These are phyloP conservation scores for Phylloscopus whistleri DNA, from an alignment of 2,113 vertebrate genomes.

Conservation along the genomic window DNA sequence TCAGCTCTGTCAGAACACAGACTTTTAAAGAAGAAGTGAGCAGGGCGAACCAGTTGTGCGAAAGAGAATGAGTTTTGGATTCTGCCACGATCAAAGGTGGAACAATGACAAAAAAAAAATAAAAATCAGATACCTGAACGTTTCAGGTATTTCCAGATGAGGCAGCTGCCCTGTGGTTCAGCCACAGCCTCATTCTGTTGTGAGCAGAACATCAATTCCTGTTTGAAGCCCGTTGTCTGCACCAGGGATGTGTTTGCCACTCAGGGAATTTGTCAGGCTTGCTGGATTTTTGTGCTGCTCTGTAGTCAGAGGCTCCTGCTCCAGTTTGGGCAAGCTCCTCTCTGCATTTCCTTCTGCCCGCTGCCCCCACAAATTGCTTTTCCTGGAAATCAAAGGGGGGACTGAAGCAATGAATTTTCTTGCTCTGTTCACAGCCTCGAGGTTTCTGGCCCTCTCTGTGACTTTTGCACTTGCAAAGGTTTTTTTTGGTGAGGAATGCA, in stretches of 20 bases:
- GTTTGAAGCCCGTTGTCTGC: neutral
- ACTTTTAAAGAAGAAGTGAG: rapidly evolving
- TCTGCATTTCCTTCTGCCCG: neutral
- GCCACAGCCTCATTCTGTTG: neutral
- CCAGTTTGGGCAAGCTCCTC: neutral
- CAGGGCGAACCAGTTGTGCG: neutral
- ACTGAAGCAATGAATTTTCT: neutral
- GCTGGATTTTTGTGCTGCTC: neutral
- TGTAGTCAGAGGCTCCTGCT: neutral
- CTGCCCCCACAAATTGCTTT: neutral
- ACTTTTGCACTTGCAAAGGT: neutral
- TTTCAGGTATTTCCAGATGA: neutral
- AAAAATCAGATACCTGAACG: neutral
- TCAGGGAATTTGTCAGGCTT: neutral
- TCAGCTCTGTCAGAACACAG: neutral
- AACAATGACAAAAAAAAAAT: neutral
- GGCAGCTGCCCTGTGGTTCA: neutral
- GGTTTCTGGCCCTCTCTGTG: neutral
- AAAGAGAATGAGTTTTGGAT: neutral
- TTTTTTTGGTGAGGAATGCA: neutral
- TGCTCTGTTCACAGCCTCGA: neutral
- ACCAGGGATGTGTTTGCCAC: neutral
- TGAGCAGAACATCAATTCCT: neutral
- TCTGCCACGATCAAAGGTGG: neutral
- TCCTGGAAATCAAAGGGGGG: neutral